Evolutionary conservation across 1,140 invertebrate genomes (phyloP).

Genomic region (Dendrolimus punctatus): DNA sequence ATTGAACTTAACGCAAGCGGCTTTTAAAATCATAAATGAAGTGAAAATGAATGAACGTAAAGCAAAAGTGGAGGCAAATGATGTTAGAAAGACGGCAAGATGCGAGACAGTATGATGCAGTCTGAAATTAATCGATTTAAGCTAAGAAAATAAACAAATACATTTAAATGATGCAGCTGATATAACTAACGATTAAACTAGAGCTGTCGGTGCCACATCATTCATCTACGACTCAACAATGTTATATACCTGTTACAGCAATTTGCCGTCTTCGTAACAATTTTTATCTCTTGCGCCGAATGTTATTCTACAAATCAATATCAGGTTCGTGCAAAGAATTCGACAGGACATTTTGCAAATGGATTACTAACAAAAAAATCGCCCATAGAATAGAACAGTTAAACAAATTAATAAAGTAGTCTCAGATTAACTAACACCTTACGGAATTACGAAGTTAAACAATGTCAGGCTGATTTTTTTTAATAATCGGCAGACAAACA

Average conservation of each 20-base stretch:
- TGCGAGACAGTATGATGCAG: conserved; percentile 52
- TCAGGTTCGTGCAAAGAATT: neutral
- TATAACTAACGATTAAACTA: conserved; percentile 49
- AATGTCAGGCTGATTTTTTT: too few species aligned
- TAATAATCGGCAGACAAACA: too few species aligned
- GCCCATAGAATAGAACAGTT: too few species aligned
- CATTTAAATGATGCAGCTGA: conserved; percentile 43
- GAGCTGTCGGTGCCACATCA: conserved; percentile 68
- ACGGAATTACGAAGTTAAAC: too few species aligned
- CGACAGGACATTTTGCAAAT: neutral
- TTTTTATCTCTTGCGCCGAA: neutral
- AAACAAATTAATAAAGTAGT: too few species aligned
- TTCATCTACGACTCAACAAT: conserved; percentile 28
- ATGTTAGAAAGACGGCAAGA: conserved; percentile 68
- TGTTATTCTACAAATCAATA: neutral
- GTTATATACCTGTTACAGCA: conserved; percentile 47
- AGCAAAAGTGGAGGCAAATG: conserved; percentile 35
- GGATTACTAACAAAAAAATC: neutral
- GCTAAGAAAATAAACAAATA: conserved; percentile 51
- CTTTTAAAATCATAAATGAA: conserved; percentile 5
- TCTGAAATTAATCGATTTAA: conserved; percentile 58
- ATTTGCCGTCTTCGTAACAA: conserved; percentile 64
- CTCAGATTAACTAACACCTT: too few species aligned
- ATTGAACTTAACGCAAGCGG: conserved; percentile 13
- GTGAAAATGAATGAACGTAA: conserved; percentile 7